Conservation (phyloP, 2,797 vertebrate species). For the Hippoglossus hippoglossus region DNA sequence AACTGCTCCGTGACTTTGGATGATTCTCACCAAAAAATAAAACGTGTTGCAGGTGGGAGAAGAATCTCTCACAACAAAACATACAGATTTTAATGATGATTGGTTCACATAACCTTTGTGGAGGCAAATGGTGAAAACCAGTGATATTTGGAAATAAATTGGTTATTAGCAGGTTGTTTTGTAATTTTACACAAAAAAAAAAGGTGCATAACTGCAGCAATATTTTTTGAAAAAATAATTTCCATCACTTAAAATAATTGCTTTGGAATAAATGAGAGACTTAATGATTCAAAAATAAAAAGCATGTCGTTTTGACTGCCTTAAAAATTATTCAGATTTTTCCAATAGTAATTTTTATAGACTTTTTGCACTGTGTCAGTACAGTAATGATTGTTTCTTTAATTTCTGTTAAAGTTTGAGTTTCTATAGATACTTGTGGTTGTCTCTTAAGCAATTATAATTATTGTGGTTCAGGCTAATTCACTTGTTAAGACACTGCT, state of each 20-base stretch:
- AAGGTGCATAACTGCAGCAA: conserved; percentile 14
- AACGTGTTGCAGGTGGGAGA: not conserved
- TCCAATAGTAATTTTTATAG: too few relatives aligned
- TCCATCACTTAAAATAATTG: conserved; percentile 40
- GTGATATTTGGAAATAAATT: conserved; percentile 15
- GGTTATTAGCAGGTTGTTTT: conserved; percentile 22
- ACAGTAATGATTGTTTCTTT: too few relatives aligned
- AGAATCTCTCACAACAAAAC: not conserved
- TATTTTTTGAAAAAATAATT: conserved; percentile 19
- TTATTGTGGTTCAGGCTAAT: conserved; percentile 2
- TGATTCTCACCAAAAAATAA: conserved; percentile 21
- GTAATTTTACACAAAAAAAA: conserved; percentile 27
- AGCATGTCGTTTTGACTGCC: not conserved
- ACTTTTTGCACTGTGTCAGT: not conserved
- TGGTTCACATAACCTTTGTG: not conserved
- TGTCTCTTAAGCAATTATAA: conserved; percentile 1
- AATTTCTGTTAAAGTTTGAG: not conserved
- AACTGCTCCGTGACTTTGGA: conserved; percentile 6
- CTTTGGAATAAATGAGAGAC: conserved; percentile 44
- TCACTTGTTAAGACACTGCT: too few relatives aligned
- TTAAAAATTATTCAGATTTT: too few relatives aligned
- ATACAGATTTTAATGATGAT: not conserved
- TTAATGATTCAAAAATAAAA: conserved; percentile 30
- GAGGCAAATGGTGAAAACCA: not conserved
- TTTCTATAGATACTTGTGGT: not conserved